phyloP scores from a whole-genome alignment of 2,888 invertebrate species.

The Stenotaenia linearis region DNA sequence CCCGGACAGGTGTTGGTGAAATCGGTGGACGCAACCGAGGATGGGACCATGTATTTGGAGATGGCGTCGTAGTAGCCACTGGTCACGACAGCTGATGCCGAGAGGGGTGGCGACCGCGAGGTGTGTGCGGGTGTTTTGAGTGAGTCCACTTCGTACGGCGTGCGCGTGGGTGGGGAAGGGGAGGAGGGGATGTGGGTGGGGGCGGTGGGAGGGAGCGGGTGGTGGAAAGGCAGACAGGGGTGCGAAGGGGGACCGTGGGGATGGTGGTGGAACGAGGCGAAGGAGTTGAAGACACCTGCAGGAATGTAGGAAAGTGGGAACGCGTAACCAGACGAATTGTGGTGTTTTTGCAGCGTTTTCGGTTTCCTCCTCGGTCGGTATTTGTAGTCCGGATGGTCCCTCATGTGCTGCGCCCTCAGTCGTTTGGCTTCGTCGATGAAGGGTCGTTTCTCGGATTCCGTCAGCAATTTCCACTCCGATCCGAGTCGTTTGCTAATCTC shows the following conservation, averaged over 20 bases:
- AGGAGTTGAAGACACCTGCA: constrained; percentile 37
- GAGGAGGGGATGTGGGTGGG: neutral
- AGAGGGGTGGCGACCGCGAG: neutral
- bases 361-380: constrained; percentile 70
- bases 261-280: constrained; percentile 36
- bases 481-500: constrained; percentile 88
- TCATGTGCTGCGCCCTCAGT: constrained; percentile 78
- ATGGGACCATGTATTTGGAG: no score
- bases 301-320: constrained; percentile 75
- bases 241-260: constrained; percentile 37
- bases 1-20: no score
- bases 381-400: constrained; percentile 86
- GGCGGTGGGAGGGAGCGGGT: neutral
- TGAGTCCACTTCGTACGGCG: neutral
- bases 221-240: constrained; percentile 32
- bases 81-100: neutral
- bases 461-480: constrained; percentile 81
- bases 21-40: no score
- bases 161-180: neutral
- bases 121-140: neutral
- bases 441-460: constrained; percentile 77
- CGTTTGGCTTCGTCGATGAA: constrained; percentile 88
- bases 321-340: constrained; percentile 63
- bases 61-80: no score
- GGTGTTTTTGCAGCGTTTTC: constrained; percentile 55